Evolutionary conservation across 2,113 vertebrate species (phyloP).

Genomic region (Aldabrachelys gigantea): DNA sequence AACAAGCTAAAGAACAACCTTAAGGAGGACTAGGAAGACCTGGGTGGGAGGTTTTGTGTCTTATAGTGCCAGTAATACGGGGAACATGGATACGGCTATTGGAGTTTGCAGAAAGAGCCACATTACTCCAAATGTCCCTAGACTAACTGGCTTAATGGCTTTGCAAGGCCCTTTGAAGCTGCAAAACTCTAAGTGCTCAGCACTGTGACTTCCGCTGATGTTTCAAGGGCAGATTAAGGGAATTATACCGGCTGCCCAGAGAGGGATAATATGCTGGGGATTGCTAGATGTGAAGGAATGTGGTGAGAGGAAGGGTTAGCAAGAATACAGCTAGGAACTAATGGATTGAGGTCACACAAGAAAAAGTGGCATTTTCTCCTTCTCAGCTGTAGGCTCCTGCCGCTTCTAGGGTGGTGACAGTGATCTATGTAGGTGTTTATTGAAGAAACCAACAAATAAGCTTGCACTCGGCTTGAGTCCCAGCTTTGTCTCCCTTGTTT

Average conservation of each 20-base stretch:
- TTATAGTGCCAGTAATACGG: background rate
- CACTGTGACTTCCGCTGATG: background rate
- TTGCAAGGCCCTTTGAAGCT: background rate
- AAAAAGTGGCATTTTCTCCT: background rate
- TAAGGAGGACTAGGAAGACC: background rate
- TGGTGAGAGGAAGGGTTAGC: background rate
- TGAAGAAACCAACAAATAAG: background rate
- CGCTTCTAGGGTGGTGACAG: background rate
- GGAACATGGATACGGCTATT: background rate
- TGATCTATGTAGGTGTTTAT: background rate
- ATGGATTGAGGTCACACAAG: background rate
- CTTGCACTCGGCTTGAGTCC: background rate
- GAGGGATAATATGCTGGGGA: accelerated
- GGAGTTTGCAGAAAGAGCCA: background rate
- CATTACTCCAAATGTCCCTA: background rate
- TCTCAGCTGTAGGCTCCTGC: accelerated
- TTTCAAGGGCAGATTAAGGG: background rate
- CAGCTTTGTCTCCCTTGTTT: accelerated
- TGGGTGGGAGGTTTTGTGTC: background rate
- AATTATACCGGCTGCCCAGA: background rate
- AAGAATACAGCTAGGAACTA: background rate
- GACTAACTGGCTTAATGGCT: background rate
- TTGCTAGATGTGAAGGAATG: background rate
- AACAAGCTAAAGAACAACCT: background rate
- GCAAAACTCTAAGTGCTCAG: background rate